A percentile compares a stretch with the other conserved stretches of the same genome.
Conservation (phyloP, 2,113 vertebrate genomes). For the Lampris incognitus region DNA sequence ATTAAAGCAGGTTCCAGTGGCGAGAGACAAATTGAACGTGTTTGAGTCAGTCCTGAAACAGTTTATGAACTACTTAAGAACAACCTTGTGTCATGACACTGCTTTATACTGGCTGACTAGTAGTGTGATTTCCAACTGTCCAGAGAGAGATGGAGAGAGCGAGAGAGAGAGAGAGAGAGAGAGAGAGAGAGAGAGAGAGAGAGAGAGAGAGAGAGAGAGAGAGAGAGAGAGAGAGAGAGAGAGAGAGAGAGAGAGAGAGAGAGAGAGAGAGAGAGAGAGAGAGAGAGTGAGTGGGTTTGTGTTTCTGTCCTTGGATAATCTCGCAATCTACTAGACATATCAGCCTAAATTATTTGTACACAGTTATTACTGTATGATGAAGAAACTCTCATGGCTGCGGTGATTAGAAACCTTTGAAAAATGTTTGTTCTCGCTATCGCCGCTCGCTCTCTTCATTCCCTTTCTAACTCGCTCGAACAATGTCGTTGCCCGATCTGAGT, state of each 20-base stretch:
- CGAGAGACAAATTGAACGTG: slow-evolving; percentile 46
- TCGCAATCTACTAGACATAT: no score
- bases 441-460: no score
- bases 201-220: not conserved
- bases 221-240: not conserved
- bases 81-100: slow-evolving; percentile 40
- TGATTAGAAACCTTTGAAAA: no score
- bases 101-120: not conserved
- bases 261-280: not conserved
- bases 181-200: slow-evolving; percentile 20
- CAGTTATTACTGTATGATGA: no score
- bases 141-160: slow-evolving; percentile 30
- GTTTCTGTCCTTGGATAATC: no score
- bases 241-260: not conserved
- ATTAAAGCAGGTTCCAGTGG: slow-evolving; percentile 35
- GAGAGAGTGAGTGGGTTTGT: no score
- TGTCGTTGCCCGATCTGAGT: no score
- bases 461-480: no score
- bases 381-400: no score
- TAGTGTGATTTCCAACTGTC: slow-evolving; percentile 47
- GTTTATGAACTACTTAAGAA: slow-evolving; percentile 21
- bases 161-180: not conserved
- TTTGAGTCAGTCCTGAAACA: slow-evolving; percentile 37
- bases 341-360: no score
- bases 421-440: no score